Evolutionary conservation across 1,140 invertebrate species (phyloP), one percentile per base, ranked within the genome.

Genomic region (Spodoptera litura): DNA sequence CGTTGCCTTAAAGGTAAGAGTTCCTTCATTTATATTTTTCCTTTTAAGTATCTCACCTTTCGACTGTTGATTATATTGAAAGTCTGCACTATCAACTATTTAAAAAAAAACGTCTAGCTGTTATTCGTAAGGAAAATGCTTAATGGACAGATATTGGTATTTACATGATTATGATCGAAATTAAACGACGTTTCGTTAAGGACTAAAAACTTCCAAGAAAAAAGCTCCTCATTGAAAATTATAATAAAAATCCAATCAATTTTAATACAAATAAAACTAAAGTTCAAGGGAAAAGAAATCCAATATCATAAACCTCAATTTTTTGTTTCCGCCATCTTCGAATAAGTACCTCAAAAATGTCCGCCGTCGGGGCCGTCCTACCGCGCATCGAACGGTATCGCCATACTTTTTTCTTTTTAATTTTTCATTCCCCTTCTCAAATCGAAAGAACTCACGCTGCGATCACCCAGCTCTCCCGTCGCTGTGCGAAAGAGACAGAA

Each of bases 371-470:
- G 38, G 62, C 74, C 71, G 58, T 70, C 80, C 80, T 71, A 82
- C 72, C 75, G n/a, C 73, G 78, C 81, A 81, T 78, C 77, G 76
- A 80, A 68, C 68, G 49, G 25, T 77, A 81, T 75, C 79, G 84
- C 89, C 88, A 89, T 89, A 78, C 80, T 87, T 86, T 77, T 86
- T 90, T 89, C 87, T 78, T 78, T 81, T 81, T 78, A 91, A 91
- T 86, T 88, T 91, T 92, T 91, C 85, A 90, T 89, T 89, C 90
- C 91, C 91, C 90, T 91, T 85, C 89, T 88, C 86, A 85, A 92
- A 91, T 89, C 84, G 81, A 87, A 88, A 88, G 88, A 89, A 88
- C 78, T 82, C 84, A 85, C 85, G 85, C 83, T 84, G 83, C 82
- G 84, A 87, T 88, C 81, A 83, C 82, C 78, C 35, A 49, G 72